phyloP scores from a whole-genome alignment of 2,797 vertebrate genomes.

The Otolemur crassicaudatus region DNA sequence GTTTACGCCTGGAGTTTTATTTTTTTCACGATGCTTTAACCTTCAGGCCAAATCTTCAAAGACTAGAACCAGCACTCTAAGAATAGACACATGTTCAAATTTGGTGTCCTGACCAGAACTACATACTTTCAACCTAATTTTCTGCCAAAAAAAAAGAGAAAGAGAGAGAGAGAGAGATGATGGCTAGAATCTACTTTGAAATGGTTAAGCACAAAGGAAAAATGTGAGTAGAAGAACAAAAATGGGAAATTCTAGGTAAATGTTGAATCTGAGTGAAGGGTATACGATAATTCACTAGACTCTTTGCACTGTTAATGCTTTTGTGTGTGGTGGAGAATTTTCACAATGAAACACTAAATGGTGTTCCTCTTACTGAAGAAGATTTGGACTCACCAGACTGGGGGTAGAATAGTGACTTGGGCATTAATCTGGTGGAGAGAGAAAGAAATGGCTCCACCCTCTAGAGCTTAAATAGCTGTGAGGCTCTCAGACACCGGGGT shows the following conservation, averaged over 20 bases:
- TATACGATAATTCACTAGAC: background rate
- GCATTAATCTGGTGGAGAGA: background rate
- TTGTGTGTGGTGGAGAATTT: background rate
- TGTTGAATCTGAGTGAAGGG: background rate
- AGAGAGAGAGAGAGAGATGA: background rate
- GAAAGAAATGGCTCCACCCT: background rate
- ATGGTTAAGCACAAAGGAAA: background rate
- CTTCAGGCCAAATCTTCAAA: constrained; percentile 63
- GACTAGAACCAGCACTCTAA: background rate
- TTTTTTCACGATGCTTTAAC: constrained; percentile 54
- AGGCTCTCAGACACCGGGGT: background rate
- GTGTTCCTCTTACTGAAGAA: background rate
- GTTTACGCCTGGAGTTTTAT: constrained; percentile 43
- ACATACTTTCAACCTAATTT: background rate
- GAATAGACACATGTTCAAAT: background rate
- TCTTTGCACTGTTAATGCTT: background rate
- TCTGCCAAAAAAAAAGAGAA: background rate
- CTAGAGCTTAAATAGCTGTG: background rate
- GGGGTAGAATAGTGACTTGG: background rate
- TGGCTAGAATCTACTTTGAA: background rate
- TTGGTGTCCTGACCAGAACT: background rate
- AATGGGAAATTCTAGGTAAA: background rate
- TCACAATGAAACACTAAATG: constrained; percentile 30
- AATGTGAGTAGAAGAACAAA: background rate
- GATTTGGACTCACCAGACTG: background rate